Base-by-base conservation (phyloP, 2,888 invertebrate genomes). In the Callimorpha dominula region DNA sequence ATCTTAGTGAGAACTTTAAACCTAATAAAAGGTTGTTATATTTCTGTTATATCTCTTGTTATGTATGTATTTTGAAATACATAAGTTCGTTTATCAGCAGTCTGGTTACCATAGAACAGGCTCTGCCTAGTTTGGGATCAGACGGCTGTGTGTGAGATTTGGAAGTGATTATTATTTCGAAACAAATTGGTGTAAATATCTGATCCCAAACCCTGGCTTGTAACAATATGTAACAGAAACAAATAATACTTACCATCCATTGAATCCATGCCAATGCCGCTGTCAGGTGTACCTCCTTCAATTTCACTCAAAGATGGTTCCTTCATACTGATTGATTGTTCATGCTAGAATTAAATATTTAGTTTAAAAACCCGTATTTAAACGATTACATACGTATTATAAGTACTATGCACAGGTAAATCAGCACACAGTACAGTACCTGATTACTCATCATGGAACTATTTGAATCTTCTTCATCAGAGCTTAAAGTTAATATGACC, bases 401-500 rank as follows among this genome's bases (percentile, higher is more conserved):
- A 31, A 31, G 1, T 46, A 46, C 9, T 46, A 46, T 4, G 4
- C 43, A 6, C 43, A 46, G 31, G 20, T 12, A 60, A 60, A 60
- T 31, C 14, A 14, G 7, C 20, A 20, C 31, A 50, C 50, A 15
- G 60, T 12, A 31, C 31, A 31, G 77, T 91, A 95, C 95, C 91
- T 93, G 94, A 81, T 88, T 91, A 81, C 91, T 92, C 73, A 93
- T 84, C 87, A 93, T 90, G 40, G 96, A 96, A 85, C 96, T 96
- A 82, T 96, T 96, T n/a, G 95, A 95, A 81, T 96, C 97, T 81
- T 97, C 97, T 80, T 97, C 97, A 85, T 97, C 97, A 69, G 97
- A 97, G 87, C 97, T 97, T 68, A 97, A 92, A 20, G 97, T 97
- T 75, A 97, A 93, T 84, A 97, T 97, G 12, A 97, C 97, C 57